Conservation (phyloP, 2,113 vertebrate species). For the Crotalus helleri region DNA sequence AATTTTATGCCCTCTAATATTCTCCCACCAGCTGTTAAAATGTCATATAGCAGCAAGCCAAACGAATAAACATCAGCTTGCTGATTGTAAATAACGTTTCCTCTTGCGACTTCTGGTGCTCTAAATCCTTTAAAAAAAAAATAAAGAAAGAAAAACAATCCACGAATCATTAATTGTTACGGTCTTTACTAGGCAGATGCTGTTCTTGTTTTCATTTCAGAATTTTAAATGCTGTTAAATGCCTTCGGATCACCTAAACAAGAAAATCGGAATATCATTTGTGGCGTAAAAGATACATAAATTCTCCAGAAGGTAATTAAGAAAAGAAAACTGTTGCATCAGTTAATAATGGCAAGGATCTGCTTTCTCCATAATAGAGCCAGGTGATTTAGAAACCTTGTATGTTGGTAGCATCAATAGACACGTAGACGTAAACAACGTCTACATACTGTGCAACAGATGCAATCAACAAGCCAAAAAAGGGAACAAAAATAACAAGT, state of each 20-base stretch:
- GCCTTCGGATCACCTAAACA: conserved; percentile 16
- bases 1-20: conserved; percentile 95
- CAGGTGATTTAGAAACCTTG: background rate
- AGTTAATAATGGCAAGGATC: background rate
- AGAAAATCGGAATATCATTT: conserved; percentile 31
- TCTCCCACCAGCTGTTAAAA: conserved; percentile 87
- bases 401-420: background rate
- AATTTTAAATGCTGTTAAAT: conserved; percentile 30
- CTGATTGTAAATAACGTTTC: conserved; percentile 94
- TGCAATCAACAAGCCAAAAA: background rate
- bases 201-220: conserved; percentile 29
- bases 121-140: conserved; percentile 78
- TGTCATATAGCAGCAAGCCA: conserved; percentile 93
- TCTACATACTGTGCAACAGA: background rate
- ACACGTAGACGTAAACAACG: background rate
- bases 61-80: conserved; percentile 96
- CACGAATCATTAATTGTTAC: conserved; percentile 33
- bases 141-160: background rate
- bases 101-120: conserved; percentile 91
- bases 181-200: conserved; percentile 21
- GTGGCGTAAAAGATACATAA: conserved; percentile 8
- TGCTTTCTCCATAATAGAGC: background rate
- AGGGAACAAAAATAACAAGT: background rate
- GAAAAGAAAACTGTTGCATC: background rate
- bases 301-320: conserved; percentile 24